Evolutionary conservation across 2,797 vertebrate species (phyloP).

Genomic region (Rhinophrynus dorsalis): DNA sequence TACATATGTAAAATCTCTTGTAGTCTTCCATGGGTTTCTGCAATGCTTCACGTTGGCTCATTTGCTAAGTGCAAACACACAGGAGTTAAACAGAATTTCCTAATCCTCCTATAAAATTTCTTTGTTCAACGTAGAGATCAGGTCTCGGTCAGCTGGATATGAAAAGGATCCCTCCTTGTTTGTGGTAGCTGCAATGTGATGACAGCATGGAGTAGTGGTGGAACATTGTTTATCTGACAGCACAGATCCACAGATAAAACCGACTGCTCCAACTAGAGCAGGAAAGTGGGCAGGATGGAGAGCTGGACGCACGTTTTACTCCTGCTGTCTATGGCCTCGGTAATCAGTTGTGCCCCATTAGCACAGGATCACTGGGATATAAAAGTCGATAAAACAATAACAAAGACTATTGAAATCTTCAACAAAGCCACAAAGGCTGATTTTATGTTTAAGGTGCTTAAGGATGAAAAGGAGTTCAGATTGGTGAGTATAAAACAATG

Average conservation of each 20-base stretch:
- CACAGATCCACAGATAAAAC: no score
- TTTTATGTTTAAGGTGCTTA: not conserved
- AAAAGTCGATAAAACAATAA: no score
- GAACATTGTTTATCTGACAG: not conserved
- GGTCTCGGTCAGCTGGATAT: constrained; percentile 6
- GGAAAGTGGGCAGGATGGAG: not conserved
- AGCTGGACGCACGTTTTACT: no score
- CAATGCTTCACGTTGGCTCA: no score
- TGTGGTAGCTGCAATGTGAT: not conserved
- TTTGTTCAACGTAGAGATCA: not conserved
- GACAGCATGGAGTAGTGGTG: not conserved
- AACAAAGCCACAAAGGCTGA: constrained; percentile 1
- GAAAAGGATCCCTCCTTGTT: constrained; percentile 7
- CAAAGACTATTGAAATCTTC: not conserved
- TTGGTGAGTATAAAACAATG: constrained; percentile 10
- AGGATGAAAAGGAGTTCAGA: not conserved
- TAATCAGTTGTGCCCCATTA: no score
- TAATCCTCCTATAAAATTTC: not conserved
- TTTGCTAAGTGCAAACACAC: not conserved
- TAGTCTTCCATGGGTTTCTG: no score
- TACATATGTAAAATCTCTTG: no score
- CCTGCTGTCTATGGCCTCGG: no score
- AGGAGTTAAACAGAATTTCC: not conserved
- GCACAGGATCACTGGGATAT: no score
- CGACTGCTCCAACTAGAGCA: not conserved